Evolutionary conservation across 2,888 invertebrate species (phyloP).

Genomic region (Scaeva pyrastri): DNA sequence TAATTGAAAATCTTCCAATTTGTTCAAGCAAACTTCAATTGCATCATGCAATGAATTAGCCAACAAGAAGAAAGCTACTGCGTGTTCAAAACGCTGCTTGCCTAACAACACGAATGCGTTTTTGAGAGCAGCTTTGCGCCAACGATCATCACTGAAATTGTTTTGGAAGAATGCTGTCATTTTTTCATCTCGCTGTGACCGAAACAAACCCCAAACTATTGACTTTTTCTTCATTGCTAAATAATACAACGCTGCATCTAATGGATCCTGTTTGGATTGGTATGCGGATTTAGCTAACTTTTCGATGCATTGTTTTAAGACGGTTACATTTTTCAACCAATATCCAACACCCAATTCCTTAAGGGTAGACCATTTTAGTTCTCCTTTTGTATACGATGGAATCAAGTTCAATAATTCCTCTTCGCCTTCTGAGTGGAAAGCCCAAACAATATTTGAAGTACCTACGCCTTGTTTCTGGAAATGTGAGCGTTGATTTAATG

Average conservation of each 20-base stretch:
- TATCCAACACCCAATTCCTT: conserved; percentile 96
- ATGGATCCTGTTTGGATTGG: conserved; percentile 95
- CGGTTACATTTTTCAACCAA: conserved; percentile 95
- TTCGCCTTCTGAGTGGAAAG: conserved; percentile 99
- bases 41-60: conserved; percentile 98
- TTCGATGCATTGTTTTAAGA: conserved; percentile 93
- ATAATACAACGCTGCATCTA: conserved; percentile 99
- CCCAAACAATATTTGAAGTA: conserved; percentile 98
- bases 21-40: conserved; percentile 92
- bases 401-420: conserved; percentile 96
- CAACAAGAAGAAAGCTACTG: conserved; percentile 98
- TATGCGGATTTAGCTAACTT: conserved; percentile 97
- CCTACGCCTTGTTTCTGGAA: conserved; percentile 94
- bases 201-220: conserved; percentile 97
- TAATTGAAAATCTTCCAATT: conserved; percentile 96
- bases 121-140: conserved; percentile 98
- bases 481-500: conserved; percentile 93
- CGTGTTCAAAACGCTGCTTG: conserved; percentile 98
- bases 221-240: conserved; percentile 99
- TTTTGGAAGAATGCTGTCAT: conserved; percentile 98
- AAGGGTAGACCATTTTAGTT: conserved; percentile 94
- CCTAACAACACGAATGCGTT: conserved; percentile 98
- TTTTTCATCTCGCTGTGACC: conserved; percentile 93
- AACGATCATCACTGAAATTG: conserved; percentile 96
- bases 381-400: conserved; percentile 93